Evolutionary conservation across 2,797 vertebrate species (phyloP).

Genomic region (Masticophis lateralis): DNA sequence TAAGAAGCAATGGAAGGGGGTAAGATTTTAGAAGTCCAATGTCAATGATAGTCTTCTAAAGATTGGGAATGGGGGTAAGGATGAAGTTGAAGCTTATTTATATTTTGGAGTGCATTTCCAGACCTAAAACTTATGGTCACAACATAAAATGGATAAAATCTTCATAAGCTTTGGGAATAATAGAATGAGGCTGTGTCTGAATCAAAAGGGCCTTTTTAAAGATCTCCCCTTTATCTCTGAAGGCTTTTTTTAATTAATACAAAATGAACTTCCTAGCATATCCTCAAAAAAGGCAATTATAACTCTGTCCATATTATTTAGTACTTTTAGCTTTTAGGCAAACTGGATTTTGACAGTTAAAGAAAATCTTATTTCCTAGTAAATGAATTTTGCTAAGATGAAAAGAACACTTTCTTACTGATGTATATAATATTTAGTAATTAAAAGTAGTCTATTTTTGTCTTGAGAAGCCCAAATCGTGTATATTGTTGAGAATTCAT

Average conservation of each 20-base stretch:
- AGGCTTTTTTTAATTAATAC: conserved; percentile 37
- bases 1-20: conserved; percentile 44
- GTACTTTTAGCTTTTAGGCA: conserved; percentile 48
- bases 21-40: conserved; percentile 55
- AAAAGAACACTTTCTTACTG: conserved; percentile 48
- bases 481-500: conserved; percentile 67
- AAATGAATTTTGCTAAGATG: conserved; percentile 54
- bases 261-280: conserved; percentile 47
- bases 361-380: conserved; percentile 58
- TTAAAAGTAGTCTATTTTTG: conserved; percentile 53
- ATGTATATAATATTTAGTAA: conserved; percentile 54
- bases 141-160: conserved; percentile 52
- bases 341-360: conserved; percentile 47
- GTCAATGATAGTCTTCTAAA: conserved; percentile 54
- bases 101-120: conserved; percentile 55
- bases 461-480: conserved; percentile 51
- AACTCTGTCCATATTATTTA: conserved; percentile 39
- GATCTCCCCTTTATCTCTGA: conserved; percentile 43
- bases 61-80: not conserved
- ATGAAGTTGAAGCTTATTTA: conserved; percentile 47
- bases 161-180: conserved; percentile 56
- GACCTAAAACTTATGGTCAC: conserved; percentile 35
- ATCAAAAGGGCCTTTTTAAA: conserved; percentile 61
- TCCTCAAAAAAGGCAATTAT: conserved; percentile 55
- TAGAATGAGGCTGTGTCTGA: conserved; percentile 44